Evolutionary conservation across 53 echinoderm and acorn worm genomes (phyloP).

Genomic region (Echinarachnius parma): DNA sequence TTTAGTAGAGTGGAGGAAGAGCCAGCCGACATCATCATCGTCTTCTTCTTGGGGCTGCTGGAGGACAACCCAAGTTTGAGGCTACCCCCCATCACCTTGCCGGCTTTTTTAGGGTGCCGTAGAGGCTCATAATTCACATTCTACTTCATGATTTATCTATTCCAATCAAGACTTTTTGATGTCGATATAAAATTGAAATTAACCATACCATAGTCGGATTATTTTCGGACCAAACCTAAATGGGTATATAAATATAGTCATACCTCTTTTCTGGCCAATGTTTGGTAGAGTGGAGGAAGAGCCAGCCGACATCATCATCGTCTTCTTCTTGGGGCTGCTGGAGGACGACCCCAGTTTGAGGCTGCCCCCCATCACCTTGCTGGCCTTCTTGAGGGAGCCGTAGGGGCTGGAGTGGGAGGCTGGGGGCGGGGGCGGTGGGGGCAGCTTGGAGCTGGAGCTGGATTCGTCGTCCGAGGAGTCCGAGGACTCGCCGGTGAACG

Average conservation of each 20-base stretch:
- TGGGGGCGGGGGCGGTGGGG: conserved; percentile 20
- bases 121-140: too few relatives aligned
- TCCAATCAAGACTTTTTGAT: too few relatives aligned
- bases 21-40: conserved; percentile 6
- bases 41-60: conserved; percentile 49
- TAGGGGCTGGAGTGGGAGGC: conserved; percentile 31
- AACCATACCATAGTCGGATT: too few relatives aligned
- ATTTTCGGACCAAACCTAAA: too few relatives aligned
- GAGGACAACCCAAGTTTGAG: conserved; percentile 14
- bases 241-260: too few relatives aligned
- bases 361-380: conserved; percentile 29
- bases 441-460: conserved; percentile 32
- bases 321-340: conserved; percentile 41
- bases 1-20: conserved; percentile 18
- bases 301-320: conserved; percentile 23
- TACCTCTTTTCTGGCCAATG: conserved; percentile 35
- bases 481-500: conserved; percentile 87
- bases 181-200: too few relatives aligned
- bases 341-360: conserved; percentile 16
- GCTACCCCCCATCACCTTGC: conserved; percentile 29
- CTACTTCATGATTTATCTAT: too few relatives aligned
- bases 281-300: conserved; percentile 21
- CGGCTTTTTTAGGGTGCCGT: too few relatives aligned
- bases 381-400: conserved; percentile 31
- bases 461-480: conserved; percentile 91